Evolutionary conservation across 2,888 invertebrate species (phyloP).

Genomic region (Branchipolynoe longqiensis): DNA sequence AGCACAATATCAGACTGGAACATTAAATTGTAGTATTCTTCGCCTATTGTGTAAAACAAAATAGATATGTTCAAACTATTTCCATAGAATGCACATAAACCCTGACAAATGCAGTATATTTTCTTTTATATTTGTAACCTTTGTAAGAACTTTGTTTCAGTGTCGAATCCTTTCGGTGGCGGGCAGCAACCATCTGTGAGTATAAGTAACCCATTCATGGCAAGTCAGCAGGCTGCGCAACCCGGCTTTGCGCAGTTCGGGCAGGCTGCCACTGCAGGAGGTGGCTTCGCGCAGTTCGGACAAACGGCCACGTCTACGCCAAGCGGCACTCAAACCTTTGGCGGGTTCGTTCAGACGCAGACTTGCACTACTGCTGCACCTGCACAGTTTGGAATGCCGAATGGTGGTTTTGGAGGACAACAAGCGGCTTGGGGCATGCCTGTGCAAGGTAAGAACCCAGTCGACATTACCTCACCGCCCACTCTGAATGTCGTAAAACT

Average conservation of each 20-base stretch:
- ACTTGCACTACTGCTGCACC: not conserved
- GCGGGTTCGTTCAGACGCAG: constrained; percentile 33
- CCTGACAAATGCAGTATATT: too few species aligned
- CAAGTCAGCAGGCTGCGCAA: not conserved
- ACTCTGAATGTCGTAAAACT: too few species aligned
- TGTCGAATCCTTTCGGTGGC: constrained; percentile 51
- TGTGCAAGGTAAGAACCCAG: not conserved
- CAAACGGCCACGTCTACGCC: constrained; percentile 40
- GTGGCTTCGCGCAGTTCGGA: constrained; percentile 45
- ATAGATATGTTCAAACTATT: too few species aligned
- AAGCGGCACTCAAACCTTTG: constrained; percentile 21
- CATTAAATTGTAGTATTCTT: too few species aligned
- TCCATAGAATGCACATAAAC: too few species aligned
- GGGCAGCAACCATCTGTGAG: not conserved
- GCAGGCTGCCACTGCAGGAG: constrained; percentile 5
- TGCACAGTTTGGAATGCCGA: constrained; percentile 39
- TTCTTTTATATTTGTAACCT: too few species aligned
- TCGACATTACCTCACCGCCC: too few species aligned
- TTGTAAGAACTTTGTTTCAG: constrained; percentile 28
- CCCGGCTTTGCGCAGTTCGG: constrained; percentile 55
- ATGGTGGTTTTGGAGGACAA: constrained; percentile 20
- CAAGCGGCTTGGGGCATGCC: constrained; percentile 3
- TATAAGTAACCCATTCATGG: constrained; percentile 53
- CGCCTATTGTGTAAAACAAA: too few species aligned
- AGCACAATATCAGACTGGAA: too few species aligned